Evolutionary conservation across 2,797 vertebrate species (phyloP), one percentile per base, ranked within the genome.

Genomic region (Cirrhinus molitorella): DNA sequence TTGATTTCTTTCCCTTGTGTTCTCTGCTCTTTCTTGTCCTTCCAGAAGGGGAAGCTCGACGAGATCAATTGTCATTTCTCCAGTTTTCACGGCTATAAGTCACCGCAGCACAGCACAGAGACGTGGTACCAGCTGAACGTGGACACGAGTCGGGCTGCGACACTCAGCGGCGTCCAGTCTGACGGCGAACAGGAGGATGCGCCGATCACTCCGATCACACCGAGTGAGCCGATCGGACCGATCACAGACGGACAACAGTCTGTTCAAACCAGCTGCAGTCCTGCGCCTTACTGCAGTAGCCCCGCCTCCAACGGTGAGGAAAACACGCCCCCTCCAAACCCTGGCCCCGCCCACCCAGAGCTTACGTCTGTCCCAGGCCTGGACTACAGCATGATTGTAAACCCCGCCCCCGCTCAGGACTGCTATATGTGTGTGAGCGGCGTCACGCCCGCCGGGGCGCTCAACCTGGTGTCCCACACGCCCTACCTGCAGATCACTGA

Each of bases 371-470:
- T 92, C 45, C 90, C 89, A 0, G 91, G 84, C 11, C 83, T 86
- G 0, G 91, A 91, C 75, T 94, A 94, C 91, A 93, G 90, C 63
- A 9, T 90, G 61, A 88, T 92, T 79, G 79, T 84, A 23, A 63
- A 68, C 59, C 43, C 83, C 1, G 43, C 1, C 63, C n/a, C 86
- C 0, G 45, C 63, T 0, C 93, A 92, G 49, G 93, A 94, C 19
- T 94, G 94, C 86, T 96, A 96, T 91, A 94, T 93, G 65, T 94
- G 95, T 19, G 94, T 95, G 7, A 92, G 93, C 84, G 84, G 92
- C 53, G 86, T 94, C 82, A 91, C 88, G 0, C 80, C 90, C 0
- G 90, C 47, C 0, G 93, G 93, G 0, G 88, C 91, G 53, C 91
- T 95, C 47, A 92, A 94, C 2, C 92, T 96, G 89, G 93, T 94